Evolutionary conservation across 2,888 invertebrate species (phyloP).

Genomic region (Lasioglossum leucozonium): DNA sequence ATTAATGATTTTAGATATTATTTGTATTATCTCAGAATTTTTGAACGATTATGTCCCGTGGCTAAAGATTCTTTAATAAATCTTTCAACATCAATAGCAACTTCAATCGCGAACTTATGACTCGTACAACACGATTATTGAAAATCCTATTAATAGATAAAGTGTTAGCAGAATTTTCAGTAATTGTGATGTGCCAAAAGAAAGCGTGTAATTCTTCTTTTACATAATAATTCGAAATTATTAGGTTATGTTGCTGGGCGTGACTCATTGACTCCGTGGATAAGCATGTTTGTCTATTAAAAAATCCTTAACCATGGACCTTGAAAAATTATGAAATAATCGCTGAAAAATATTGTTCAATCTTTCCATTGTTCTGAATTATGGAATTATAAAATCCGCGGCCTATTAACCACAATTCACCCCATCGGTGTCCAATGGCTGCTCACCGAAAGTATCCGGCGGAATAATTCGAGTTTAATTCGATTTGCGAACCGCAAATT

Average conservation of each 20-base stretch:
- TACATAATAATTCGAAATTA: no score
- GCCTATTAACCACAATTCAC: not conserved
- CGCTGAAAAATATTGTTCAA: not conserved
- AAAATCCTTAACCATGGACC: no score
- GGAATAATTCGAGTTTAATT: not conserved
- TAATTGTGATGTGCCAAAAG: not conserved
- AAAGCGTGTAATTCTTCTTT: not conserved
- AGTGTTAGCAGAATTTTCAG: not conserved
- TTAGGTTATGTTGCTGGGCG: no score
- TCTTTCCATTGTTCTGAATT: no score
- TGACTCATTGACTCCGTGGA: no score
- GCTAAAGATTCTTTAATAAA: not conserved
- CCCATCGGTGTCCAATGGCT: not conserved
- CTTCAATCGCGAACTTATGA: not conserved
- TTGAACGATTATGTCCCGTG: not conserved
- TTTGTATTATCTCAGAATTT: not conserved
- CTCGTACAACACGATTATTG: not conserved
- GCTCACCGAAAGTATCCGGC: not conserved
- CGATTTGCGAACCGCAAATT: not conserved
- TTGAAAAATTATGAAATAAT: no score
- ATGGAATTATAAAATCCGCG: no score
- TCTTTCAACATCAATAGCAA: not conserved
- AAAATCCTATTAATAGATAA: no score
- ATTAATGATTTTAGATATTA: no score
- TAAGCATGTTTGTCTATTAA: not conserved